phyloP scores from a whole-genome alignment of 1,140 invertebrate genomes.

The Anagrus nilaparvatae region DNA sequence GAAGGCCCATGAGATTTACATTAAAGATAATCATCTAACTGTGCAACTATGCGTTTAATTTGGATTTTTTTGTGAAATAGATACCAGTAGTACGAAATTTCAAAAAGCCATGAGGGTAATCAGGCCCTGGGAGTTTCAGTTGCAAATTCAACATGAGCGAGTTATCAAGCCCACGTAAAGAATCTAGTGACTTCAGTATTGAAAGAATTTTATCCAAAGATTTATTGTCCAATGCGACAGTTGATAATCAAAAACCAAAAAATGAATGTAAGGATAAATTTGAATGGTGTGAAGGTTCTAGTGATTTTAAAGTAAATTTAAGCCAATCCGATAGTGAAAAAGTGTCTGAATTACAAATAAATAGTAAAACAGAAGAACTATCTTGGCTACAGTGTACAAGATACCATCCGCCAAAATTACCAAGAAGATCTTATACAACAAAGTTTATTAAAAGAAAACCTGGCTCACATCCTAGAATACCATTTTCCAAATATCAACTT shows the following conservation, averaged over 20 bases:
- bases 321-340: not conserved
- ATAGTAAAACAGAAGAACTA: conserved; percentile 30
- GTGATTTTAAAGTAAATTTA: not conserved
- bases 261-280: no score
- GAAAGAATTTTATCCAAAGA: conserved; percentile 29
- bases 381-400: conserved; percentile 64
- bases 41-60: conserved; percentile 41
- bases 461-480: conserved; percentile 53
- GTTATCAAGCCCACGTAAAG: conserved; percentile 9
- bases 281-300: not conserved
- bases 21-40: conserved; percentile 30
- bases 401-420: conserved; percentile 63
- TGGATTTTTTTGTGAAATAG: conserved; percentile 27
- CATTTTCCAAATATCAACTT: conserved; percentile 51
- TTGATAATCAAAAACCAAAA: no score
- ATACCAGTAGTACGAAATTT: conserved; percentile 15
- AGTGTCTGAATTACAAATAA: conserved; percentile 9
- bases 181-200: conserved; percentile 34
- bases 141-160: conserved; percentile 27
- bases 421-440: conserved; percentile 46
- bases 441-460: conserved; percentile 38
- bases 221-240: no score
- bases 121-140: conserved; percentile 18
- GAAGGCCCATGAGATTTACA: conserved; percentile 8
- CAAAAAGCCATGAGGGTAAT: no score